phyloP scores from a whole-genome alignment of 2,888 invertebrate genomes.

The Drosophila pseudotakahashii region DNA sequence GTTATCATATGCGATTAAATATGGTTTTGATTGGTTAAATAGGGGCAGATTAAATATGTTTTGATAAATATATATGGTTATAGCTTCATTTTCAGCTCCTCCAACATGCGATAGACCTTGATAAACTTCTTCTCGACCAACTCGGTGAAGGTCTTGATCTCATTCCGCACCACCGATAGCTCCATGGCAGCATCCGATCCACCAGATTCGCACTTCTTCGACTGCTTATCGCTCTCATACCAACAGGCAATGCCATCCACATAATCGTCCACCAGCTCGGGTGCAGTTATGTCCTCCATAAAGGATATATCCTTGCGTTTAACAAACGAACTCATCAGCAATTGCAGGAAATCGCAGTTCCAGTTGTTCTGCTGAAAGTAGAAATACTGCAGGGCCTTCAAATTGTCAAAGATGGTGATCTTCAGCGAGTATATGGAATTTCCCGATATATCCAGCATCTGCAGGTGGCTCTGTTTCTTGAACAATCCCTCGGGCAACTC shows the following conservation, averaged over 20 bases:
- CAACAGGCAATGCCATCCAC: constrained; percentile 83
- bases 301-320: constrained; percentile 81
- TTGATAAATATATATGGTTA: constrained; percentile 23
- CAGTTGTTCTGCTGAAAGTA: constrained; percentile 83
- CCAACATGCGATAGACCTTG: constrained; percentile 81
- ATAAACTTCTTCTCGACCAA: constrained; percentile 81
- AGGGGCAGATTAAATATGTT: constrained; percentile 10
- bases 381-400: constrained; percentile 82
- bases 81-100: constrained; percentile 81
- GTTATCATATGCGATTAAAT: constrained; percentile 29
- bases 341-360: constrained; percentile 83
- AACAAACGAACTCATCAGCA: constrained; percentile 82
- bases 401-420: constrained; percentile 80
- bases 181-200: constrained; percentile 79
- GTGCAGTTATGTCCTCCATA: constrained; percentile 80
- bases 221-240: constrained; percentile 80
- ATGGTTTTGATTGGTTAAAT: constrained; percentile 21
- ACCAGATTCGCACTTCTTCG: constrained; percentile 74
- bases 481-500: constrained; percentile 81
- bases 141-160: constrained; percentile 81
- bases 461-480: constrained; percentile 79
- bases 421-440: constrained; percentile 81
- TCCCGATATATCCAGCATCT: constrained; percentile 79
- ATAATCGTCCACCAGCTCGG: constrained; percentile 82
- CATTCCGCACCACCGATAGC: constrained; percentile 81